These are phyloP conservation scores for Helostoma temminkii DNA, from an alignment of 2,797 vertebrate species.

Conservation along the genomic window DNA sequence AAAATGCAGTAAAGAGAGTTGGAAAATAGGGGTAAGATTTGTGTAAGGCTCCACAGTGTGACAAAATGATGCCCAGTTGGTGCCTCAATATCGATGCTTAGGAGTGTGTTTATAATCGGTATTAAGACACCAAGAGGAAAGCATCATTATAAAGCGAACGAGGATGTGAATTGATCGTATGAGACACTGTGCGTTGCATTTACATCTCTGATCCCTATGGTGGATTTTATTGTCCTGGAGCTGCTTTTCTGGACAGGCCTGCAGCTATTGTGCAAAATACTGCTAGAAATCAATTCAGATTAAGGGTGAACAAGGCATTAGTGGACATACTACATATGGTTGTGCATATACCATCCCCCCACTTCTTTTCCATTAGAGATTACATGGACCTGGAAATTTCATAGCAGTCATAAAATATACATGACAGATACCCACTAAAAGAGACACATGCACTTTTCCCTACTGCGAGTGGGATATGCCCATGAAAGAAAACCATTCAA, in stretches of 20 bases:
- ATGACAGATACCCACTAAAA: conserved; percentile 36
- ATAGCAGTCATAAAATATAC: conserved; percentile 60
- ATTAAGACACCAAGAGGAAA: no score
- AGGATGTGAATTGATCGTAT: no score
- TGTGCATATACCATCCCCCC: conserved; percentile 13
- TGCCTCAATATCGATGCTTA: no score
- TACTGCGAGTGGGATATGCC: conserved; percentile 16
- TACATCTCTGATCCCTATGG: not conserved
- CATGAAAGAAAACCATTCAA: conserved; percentile 30
- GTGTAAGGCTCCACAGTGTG: no score
- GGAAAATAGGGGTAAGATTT: no score
- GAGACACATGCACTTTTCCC: conserved; percentile 1
- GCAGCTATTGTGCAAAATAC: conserved; percentile 11
- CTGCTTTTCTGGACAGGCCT: conserved; percentile 17
- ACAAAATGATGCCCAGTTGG: no score
- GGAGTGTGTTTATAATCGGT: no score
- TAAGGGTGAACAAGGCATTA: conserved; percentile 3
- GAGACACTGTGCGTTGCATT: conserved; percentile 3
- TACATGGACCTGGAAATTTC: conserved; percentile 41
- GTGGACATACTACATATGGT: conserved; percentile 15
- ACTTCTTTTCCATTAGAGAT: conserved; percentile 24
- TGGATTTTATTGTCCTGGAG: not conserved
- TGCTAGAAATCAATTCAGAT: conserved; percentile 3
- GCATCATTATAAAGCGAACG: no score
- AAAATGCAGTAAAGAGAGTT: no score